Evolutionary conservation across 2,888 invertebrate species (phyloP).

Genomic region (Agonopterix subpropinquella): DNA sequence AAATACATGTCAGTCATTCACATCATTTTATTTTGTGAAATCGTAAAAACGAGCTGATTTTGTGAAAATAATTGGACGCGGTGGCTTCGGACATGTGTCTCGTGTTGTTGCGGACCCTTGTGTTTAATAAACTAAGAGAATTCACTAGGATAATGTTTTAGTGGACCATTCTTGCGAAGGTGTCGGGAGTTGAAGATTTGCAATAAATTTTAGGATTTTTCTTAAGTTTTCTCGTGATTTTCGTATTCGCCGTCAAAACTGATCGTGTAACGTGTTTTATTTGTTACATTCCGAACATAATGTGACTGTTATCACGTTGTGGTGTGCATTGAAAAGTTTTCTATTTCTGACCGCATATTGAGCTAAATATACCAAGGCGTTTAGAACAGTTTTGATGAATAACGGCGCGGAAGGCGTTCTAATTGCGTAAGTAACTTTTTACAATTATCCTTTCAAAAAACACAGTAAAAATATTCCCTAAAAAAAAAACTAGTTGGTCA

Average conservation of each 20-base stretch:
- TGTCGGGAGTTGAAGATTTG: constrained; percentile 28
- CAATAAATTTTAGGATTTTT: constrained; percentile 31
- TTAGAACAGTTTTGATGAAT: constrained; percentile 47
- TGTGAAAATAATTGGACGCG: constrained; percentile 49
- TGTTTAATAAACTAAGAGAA: constrained; percentile 23
- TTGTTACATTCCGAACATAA: constrained; percentile 36
- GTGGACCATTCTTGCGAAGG: constrained; percentile 21
- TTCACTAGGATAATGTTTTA: constrained; percentile 28
- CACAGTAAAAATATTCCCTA: too few relatives aligned
- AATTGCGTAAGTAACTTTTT: constrained; percentile 59
- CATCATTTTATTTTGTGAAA: constrained; percentile 66
- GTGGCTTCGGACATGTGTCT: constrained; percentile 46
- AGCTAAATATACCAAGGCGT: constrained; percentile 48
- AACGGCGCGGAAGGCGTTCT: constrained; percentile 34
- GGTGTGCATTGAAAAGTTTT: constrained; percentile 43
- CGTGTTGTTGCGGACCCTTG: constrained; percentile 36
- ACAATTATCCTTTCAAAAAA: too few relatives aligned
- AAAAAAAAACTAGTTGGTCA: background rate
- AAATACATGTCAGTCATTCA: constrained; percentile 59
- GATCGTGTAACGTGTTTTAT: constrained; percentile 28
- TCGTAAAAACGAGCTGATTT: constrained; percentile 57
- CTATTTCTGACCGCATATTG: constrained; percentile 61
- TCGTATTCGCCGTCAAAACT: constrained; percentile 26
- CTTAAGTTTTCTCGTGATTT: constrained; percentile 36
- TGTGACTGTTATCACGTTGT: constrained; percentile 37